These are phyloP conservation scores for Lepidurus couesii DNA, from an alignment of 1,140 invertebrate species.

Conservation along the genomic window DNA sequence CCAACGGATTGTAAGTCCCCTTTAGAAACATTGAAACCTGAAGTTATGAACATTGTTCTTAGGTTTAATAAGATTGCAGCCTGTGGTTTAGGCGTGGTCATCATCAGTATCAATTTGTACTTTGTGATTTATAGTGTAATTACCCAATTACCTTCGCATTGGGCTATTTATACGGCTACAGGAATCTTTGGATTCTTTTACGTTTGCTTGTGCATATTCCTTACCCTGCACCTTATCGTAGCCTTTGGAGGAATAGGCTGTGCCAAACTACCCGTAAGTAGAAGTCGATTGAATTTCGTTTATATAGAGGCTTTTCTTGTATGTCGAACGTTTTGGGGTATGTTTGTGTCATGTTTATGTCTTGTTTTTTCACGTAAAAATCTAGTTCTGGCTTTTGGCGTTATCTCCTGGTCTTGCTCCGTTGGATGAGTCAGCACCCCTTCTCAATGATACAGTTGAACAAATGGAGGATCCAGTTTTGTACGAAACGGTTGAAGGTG, in stretches of 20 bases:
- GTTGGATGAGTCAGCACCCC: neutral
- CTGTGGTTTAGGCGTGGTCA: slow-evolving; percentile 58
- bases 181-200: slow-evolving; percentile 58
- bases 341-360: slow-evolving; percentile 7
- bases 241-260: slow-evolving; percentile 52
- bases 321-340: neutral
- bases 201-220: slow-evolving; percentile 62
- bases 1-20: slow-evolving; percentile 60
- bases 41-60: slow-evolving; percentile 4
- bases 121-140: slow-evolving; percentile 64
- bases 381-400: slow-evolving; percentile 1
- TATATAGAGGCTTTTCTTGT: neutral
- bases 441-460: neutral
- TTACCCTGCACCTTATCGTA: slow-evolving; percentile 60
- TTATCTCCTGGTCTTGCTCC: neutral
- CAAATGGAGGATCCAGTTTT: neutral
- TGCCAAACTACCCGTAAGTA: slow-evolving; percentile 30
- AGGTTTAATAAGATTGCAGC: slow-evolving; percentile 45
- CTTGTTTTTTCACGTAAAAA: neutral
- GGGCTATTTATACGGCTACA: slow-evolving; percentile 53
- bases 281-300: neutral
- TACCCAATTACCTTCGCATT: slow-evolving; percentile 47
- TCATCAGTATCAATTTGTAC: slow-evolving; percentile 76
- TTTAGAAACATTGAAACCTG: slow-evolving; percentile 25
- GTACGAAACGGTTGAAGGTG: neutral